Base-by-base conservation (phyloP, 1,140 invertebrate genomes). In the Temnothorax longispinosus region DNA sequence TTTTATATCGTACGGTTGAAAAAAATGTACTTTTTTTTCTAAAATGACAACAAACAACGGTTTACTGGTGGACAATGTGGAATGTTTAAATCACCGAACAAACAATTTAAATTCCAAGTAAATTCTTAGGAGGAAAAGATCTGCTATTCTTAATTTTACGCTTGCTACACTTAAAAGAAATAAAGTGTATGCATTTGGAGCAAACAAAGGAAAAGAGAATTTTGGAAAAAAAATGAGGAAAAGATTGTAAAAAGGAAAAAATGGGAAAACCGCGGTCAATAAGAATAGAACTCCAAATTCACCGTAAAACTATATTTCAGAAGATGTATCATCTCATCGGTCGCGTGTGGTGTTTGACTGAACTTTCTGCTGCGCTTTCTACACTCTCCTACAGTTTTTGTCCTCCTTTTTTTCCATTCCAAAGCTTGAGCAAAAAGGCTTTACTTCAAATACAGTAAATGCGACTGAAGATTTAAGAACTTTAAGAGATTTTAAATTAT, bases 281-380 rank as follows among this genome's bases (percentile, higher is more conserved):
- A 18, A 72, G 21, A 72, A 10, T 10, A 35, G 1, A 11, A 54
- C 3, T 35, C 8, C 8, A n/a, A 1, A 38, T 54, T 72, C 35
- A 3, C 0, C 8, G 0, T 72, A 74, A 38, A 74, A 56, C 1
- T 41, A 27, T 27, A 1, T 38, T 38, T 74, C 38, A 8, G 10
- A 72, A 10, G 15, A 67, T 44, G 10, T n/a, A 38, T 8, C 7
- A 21, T 21, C 13, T 67, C 8, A 18, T 65, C 3, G 18, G 4
- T 38, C 4, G 13, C 2, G 11, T 15, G 35, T 38, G 11, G 4
- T 41, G 21, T 67, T 67, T 21, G 5, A 44, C n/a, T 44, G 11
- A 44, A 67, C 65, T 21, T 67, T 41, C 44, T 67, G n/a, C 38
- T 67, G 38, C n/a, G 13, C 65, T 21, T 67, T 67, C 38, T 67